Evolutionary conservation across 1,140 invertebrate genomes (phyloP), one percentile per base, ranked within the genome.

Genomic region (Littorina saxatilis): DNA sequence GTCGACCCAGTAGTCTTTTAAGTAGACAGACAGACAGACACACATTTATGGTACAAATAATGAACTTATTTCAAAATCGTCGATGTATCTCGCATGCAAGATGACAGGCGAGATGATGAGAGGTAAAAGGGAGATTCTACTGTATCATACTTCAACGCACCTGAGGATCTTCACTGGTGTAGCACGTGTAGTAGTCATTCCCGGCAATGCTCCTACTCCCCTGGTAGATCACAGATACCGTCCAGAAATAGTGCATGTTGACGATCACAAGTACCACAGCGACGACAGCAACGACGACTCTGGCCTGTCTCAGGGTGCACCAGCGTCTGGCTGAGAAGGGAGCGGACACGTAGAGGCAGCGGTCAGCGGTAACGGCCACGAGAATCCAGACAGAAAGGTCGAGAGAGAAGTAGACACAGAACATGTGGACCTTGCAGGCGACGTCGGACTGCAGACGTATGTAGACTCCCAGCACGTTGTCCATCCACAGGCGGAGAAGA

Each of bases 221-320:
- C 68, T 75, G 23, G 11, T 74, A 43, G 3, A 82, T 80, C 2
- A 87, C 29, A 11, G 58, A 81, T 1, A 88, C 82, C 0, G 86
- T 88, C 87, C 86, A 88, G n/a, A 89, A 82, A 27, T 89, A 85
- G 78, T 91, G 90, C 58, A 84, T 58, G 76, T 91, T 90, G 27
- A 89, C 81, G 0, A 83, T 32, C 2, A 79, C 32, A 23, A 88
- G 58, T 0, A 82, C 17, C 1, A 80, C 15, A 2, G 82, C 58
- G 20, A 89, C 83, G 15, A 80, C 35, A 1, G 75, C 20, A 37
- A 87, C 63, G 3, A 83, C 79, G n/a, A 77, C 15, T 29, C 75
- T 79, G 1, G 86, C 85, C 39, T 75, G 82, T 17, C 61, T 83
- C 58, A 84, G n/a, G 0, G 83, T 84, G 75, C 88, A 89, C 7